These are phyloP conservation scores for Portunus trituberculatus DNA, from an alignment of 1,140 invertebrate genomes.

Conservation along the genomic window DNA sequence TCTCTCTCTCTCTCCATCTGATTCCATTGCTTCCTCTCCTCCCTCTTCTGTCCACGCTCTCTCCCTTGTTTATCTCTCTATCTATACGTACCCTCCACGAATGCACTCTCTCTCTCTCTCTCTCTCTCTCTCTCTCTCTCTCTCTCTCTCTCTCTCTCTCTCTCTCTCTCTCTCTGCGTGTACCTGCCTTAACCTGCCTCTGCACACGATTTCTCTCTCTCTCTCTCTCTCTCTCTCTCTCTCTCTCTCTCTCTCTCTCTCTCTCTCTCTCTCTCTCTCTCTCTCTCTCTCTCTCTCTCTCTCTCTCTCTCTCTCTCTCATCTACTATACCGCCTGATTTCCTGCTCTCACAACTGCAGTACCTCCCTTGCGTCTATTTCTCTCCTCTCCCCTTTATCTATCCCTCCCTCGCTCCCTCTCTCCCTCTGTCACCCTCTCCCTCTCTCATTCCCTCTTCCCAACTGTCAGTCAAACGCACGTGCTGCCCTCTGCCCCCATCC, in stretches of 20 bases:
- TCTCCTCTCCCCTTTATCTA: neutral
- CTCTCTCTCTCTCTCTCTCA: constrained; percentile 50
- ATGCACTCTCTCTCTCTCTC: no score
- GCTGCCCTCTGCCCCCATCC: neutral
- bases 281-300: constrained; percentile 31
- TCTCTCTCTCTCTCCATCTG: no score
- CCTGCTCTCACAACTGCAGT: constrained; percentile 29
- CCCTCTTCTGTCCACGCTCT: neutral
- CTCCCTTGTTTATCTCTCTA: neutral
- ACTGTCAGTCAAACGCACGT: neutral
- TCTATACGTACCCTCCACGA: neutral
- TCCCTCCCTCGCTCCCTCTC: constrained; percentile 42
- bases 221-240: neutral
- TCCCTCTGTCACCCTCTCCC: constrained; percentile 30
- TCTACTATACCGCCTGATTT: no score
- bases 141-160: constrained; percentile 6
- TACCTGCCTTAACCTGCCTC: neutral
- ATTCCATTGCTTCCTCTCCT: no score
- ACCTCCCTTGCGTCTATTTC: neutral
- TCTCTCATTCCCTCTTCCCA: neutral
- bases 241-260: constrained; percentile 6
- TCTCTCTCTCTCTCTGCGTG: neutral
- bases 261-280: neutral
- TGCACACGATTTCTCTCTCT: neutral
- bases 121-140: no score